Evolutionary conservation across 2,888 invertebrate genomes (phyloP), one percentile per base, ranked within the genome.

Genomic region (Drosophila flavopinicola): DNA sequence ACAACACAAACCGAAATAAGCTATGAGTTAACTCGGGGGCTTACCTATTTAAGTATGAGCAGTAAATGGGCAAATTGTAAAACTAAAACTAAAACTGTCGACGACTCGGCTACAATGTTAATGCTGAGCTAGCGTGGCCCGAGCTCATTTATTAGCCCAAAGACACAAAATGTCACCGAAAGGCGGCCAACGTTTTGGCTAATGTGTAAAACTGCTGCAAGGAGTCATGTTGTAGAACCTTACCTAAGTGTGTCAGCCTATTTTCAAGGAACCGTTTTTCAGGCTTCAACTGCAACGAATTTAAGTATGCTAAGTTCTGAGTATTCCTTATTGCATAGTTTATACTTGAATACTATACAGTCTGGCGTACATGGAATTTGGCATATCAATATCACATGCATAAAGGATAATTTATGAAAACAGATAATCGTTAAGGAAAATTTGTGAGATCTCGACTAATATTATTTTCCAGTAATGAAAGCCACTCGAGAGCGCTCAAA

Each of bases 241-340:
- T 11, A 30, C 15, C 9, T 30, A 56, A 49, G n/a, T 56, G 30
- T 29, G 27, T 33, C 45, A 37, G 7, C 5, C n/a, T 17, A 5
- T 5, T n/a, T 17, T 11, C 3, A 32, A 15, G 27, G 10, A 27
- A 9, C 3, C 11, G 6, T 9, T 2, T 41, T 25, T 10, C 10
- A 20, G 3, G 44, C 1, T 13, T 30, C 13, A 6, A 11, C 6
- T 30, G 5, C 11, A 11, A 9, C 9, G 11, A 7, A 15, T 13
- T 35, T 27, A n/a, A 2, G 53, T 66, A 32, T 67, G 65, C 61
- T 29, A 64, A 37, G 47, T 58, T 75, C 13, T 70, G 83, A 80
- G 83, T 85, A 82, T 85, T 75, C 73, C 83, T 48, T 48, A 71
- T 57, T 71, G 85, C 33, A 73, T 85, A 85, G 76, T 57, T 44